These are phyloP conservation scores for Coregonus sp. DNA, from an alignment of 2,797 vertebrate genomes.

Conservation along the genomic window DNA sequence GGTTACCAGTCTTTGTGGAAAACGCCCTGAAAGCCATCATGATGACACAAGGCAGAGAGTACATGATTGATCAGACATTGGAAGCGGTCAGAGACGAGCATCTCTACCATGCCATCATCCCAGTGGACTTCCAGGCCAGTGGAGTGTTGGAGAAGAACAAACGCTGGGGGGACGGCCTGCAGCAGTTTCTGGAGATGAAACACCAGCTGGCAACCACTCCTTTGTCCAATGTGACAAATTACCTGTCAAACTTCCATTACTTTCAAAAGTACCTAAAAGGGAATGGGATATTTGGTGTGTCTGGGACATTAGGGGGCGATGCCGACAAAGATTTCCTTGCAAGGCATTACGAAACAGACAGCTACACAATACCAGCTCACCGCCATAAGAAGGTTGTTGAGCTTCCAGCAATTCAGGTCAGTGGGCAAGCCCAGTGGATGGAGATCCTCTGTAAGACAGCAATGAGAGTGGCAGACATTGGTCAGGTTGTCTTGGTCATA, in stretches of 20 bases:
- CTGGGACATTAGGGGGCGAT: slow-evolving; percentile 58
- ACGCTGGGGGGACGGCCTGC: slow-evolving; percentile 59
- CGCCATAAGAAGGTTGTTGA: slow-evolving; percentile 39
- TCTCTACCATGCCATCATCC: slow-evolving; percentile 35
- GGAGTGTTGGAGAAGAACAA: slow-evolving; percentile 60
- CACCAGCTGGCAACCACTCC: slow-evolving; percentile 51
- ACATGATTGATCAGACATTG: slow-evolving; percentile 33
- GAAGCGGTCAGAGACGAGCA: neutral
- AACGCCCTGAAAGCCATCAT: slow-evolving; percentile 50
- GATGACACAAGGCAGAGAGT: slow-evolving; percentile 47
- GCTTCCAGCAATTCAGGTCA: slow-evolving; percentile 39
- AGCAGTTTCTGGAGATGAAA: slow-evolving; percentile 64
- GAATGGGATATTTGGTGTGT: slow-evolving; percentile 56
- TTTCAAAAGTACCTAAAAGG: slow-evolving; percentile 46
- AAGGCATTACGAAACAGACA: slow-evolving; percentile 31
- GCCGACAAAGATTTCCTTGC: slow-evolving; percentile 39
- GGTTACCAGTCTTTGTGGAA: slow-evolving; percentile 39
- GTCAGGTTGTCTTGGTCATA: slow-evolving; percentile 42
- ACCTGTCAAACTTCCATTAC: slow-evolving; percentile 58
- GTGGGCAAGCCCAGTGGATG: slow-evolving; percentile 29
- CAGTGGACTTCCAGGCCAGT: slow-evolving; percentile 59
- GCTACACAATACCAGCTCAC: slow-evolving; percentile 41
- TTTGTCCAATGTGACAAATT: slow-evolving; percentile 58
- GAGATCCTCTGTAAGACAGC: slow-evolving; percentile 30
- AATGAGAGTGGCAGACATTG: slow-evolving; percentile 7